Evolutionary conservation across 2,888 invertebrate species (phyloP), one percentile per base, ranked within the genome.

Genomic region (Leptopilina drosophilae): DNA sequence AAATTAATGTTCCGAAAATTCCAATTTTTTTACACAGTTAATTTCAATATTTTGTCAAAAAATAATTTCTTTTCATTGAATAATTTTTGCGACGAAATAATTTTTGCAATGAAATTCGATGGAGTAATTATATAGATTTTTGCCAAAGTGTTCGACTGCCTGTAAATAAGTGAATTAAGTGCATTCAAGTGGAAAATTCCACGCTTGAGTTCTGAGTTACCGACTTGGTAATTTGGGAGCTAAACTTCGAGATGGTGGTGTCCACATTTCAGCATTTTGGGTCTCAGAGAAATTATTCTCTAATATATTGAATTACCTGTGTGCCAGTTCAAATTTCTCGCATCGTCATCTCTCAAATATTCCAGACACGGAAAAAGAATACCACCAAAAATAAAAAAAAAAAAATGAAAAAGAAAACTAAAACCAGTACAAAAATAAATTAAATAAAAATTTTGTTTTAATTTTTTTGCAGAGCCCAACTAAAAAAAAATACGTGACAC

Each of bases 91-190:
- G n/a, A n/a, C n/a, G n/a, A n/a, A n/a, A n/a, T n/a, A n/a, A n/a
- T n/a, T n/a, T 20, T 20, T 20, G 20, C 20, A 20, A 20, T 20
- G 20, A 20, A 20, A 20, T 20, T 20, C 20, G 20, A 20, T 20
- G 20, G 20, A 33, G 33, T 6, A 62, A n/a, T 62, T 62, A 5
- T 9, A 33, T 33, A 6, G 20, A 20, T 8, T 20, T 62, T 62
- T 20, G 8, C 8, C 2, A 62, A 42, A 62, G 15, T 15, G 62
- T 20, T 15, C 62, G 62, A 62, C 15, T 15, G 33, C 53, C 56
- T 33, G 26, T 56, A 56, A 73, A 73, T 73, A 53, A 73, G 33
- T 56, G 53, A 53, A 73, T 73, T 73, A 56, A 73, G 14, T 56
- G 14, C 56, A 7, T 73, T 56, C 56, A 4, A 26, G n/a, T 14